Percentiles rank a stretch among this genome's conserved stretches.
Evolutionary conservation across 2,888 invertebrate species (phyloP).

Genomic region (Subacronicta megacephala): DNA sequence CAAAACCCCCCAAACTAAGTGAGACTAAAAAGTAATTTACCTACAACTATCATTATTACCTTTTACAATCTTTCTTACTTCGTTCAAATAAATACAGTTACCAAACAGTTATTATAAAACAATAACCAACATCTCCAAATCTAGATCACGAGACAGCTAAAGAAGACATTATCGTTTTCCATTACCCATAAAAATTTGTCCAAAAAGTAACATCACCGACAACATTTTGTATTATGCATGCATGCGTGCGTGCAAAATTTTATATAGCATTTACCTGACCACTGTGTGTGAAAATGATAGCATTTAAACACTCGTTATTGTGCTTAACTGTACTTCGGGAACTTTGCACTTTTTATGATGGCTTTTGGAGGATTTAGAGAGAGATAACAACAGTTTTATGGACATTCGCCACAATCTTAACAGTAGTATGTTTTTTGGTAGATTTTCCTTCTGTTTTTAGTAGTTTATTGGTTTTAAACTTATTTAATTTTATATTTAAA

Average conservation of each 20-base stretch:
- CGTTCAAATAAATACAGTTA: background rate
- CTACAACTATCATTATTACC: background rate
- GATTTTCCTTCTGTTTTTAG: background rate
- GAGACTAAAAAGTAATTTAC: too few relatives aligned
- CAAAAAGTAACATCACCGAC: conserved; percentile 17
- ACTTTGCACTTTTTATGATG: conserved; percentile 12
- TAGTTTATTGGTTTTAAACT: too few relatives aligned
- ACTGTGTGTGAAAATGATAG: conserved; percentile 44
- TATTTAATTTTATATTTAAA: too few relatives aligned
- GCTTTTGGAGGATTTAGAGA: background rate
- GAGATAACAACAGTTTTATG: conserved; percentile 14
- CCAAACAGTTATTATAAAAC: conserved; percentile 7
- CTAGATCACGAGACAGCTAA: conserved; percentile 10
- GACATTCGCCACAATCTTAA: background rate
- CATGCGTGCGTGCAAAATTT: conserved; percentile 36
- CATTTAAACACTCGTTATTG: conserved; percentile 54
- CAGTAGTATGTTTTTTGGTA: background rate
- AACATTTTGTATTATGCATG: conserved; percentile 17
- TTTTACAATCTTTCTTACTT: too few relatives aligned
- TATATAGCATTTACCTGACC: conserved; percentile 34
- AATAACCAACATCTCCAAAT: background rate
- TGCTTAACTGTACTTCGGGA: conserved; percentile 38
- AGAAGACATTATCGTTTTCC: conserved; percentile 6
- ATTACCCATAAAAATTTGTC: conserved; percentile 20
- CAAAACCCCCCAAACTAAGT: too few relatives aligned